Evolutionary conservation across 2,888 invertebrate genomes (phyloP).

Genomic region (Thereva nobilitata): DNA sequence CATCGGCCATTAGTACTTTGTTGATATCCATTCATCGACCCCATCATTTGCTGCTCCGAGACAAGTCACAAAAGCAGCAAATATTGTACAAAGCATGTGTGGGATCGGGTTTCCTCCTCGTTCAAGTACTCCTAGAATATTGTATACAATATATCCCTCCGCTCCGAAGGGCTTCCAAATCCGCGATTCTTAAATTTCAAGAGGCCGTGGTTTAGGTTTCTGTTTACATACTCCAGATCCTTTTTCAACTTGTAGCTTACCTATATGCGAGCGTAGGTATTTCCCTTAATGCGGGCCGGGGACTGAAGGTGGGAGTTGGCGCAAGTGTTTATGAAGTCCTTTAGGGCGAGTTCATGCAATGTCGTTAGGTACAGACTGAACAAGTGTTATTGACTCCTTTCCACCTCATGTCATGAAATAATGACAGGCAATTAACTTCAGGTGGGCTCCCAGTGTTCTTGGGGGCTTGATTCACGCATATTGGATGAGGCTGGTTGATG

Average conservation of each 20-base stretch:
- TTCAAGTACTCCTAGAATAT: conserved; percentile 1
- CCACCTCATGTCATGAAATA: conserved; percentile 34
- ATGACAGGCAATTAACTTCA: conserved; percentile 34
- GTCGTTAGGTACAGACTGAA: conserved; percentile 4
- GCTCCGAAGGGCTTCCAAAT: conserved; percentile 29
- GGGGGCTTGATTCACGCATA: background rate
- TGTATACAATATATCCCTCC: no score
- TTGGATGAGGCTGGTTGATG: no score
- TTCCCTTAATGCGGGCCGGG: conserved; percentile 14
- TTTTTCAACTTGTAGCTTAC: conserved; percentile 8
- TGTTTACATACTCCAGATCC: conserved; percentile 22
- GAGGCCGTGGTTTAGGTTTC: conserved; percentile 25
- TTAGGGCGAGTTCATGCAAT: background rate
- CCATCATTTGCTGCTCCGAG: background rate
- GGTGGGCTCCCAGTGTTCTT: conserved; percentile 13
- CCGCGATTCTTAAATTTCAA: conserved; percentile 25
- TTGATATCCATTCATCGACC: conserved; percentile 12
- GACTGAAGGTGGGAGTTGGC: background rate
- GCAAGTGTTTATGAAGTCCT: background rate
- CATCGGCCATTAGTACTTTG: conserved; percentile 16
- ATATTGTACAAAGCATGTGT: conserved; percentile 1
- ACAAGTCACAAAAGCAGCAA: background rate
- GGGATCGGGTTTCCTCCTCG: conserved; percentile 15
- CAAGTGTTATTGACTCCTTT: conserved; percentile 35
- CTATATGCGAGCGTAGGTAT: conserved; percentile 18